Percentiles rank a stretch among this genome's conserved stretches.
Evolutionary conservation across 2,888 invertebrate genomes (phyloP).

Genomic region (Troides aeacus): DNA sequence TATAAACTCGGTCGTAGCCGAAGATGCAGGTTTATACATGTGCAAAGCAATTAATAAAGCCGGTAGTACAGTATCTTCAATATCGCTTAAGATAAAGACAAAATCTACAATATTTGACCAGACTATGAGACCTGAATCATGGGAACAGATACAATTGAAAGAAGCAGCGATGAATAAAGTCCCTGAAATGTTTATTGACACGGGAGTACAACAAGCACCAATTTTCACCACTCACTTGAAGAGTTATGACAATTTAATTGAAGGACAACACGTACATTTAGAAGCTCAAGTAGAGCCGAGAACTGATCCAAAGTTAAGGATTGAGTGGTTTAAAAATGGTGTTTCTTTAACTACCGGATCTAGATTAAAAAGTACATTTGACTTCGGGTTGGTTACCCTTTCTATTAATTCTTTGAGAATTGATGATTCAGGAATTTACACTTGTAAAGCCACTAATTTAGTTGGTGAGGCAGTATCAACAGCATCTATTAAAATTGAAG

Average conservation of each 20-base stretch:
- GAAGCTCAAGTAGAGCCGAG: slow-evolving; percentile 96
- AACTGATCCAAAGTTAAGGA: slow-evolving; percentile 91
- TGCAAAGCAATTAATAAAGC: slow-evolving; percentile 96
- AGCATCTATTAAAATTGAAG: slow-evolving; percentile 92
- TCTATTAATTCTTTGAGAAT: slow-evolving; percentile 92
- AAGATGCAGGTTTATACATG: slow-evolving; percentile 96
- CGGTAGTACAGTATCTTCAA: slow-evolving; percentile 96
- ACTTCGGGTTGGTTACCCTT: slow-evolving; percentile 96
- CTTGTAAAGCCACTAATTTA: slow-evolving; percentile 95
- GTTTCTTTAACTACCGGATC: slow-evolving; percentile 91
- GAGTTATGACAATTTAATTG: slow-evolving; percentile 89
- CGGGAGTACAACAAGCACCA: slow-evolving; percentile 93
- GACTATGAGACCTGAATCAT: slow-evolving; percentile 93
- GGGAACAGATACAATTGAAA: slow-evolving; percentile 94
- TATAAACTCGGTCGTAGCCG: slow-evolving; percentile 91
- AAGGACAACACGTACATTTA: slow-evolving; percentile 91
- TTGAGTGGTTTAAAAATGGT: slow-evolving; percentile 97
- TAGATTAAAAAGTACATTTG: slow-evolving; percentile 95
- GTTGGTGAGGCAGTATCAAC: slow-evolving; percentile 97
- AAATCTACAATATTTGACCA: slow-evolving; percentile 90
- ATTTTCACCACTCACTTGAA: slow-evolving; percentile 96
- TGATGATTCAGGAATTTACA: slow-evolving; percentile 97
- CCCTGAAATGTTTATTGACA: slow-evolving; percentile 92
- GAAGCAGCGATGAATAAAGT: slow-evolving; percentile 96
- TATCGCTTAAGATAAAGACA: slow-evolving; percentile 92